phyloP scores from a whole-genome alignment of 2,113 vertebrate species.

The Probosciger aterrimus region DNA sequence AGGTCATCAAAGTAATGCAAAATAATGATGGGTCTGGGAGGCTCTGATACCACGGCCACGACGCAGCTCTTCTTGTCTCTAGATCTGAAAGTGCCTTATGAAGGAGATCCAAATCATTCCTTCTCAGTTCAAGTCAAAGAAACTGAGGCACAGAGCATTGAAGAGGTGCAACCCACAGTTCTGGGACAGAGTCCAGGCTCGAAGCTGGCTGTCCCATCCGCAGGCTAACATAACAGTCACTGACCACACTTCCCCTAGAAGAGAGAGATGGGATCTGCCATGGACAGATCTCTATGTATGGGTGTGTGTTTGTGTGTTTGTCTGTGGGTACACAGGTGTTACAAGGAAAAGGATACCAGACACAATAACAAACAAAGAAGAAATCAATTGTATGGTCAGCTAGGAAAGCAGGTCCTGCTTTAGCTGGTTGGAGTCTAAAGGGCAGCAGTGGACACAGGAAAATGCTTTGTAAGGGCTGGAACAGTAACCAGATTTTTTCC shows the following conservation, averaged over 20 bases:
- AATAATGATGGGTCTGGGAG: neutral
- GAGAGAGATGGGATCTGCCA: neutral
- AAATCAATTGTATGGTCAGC: neutral
- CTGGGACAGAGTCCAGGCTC: neutral
- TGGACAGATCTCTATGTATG: neutral
- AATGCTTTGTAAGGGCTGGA: neutral
- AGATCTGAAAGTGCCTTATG: neutral
- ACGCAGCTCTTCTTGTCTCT: neutral
- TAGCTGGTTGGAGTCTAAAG: slow-evolving; percentile 21
- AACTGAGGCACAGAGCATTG: neutral
- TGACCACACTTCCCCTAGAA: neutral
- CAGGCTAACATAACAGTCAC: neutral
- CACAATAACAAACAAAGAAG: slow-evolving; percentile 20
- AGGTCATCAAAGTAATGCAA: slow-evolving; percentile 39
- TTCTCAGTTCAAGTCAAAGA: neutral
- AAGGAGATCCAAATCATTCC: neutral
- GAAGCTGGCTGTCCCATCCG: neutral
- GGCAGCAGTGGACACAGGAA: slow-evolving; percentile 19
- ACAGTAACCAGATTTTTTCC: neutral
- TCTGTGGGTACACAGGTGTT: neutral
- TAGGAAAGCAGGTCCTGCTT: neutral
- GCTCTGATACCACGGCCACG: neutral
- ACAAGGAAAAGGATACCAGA: neutral
- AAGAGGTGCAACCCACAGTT: neutral
- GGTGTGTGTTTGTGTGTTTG: neutral